phyloP scores from a whole-genome alignment of 2,888 invertebrate genomes.

The Lampropteryx suffumata region DNA sequence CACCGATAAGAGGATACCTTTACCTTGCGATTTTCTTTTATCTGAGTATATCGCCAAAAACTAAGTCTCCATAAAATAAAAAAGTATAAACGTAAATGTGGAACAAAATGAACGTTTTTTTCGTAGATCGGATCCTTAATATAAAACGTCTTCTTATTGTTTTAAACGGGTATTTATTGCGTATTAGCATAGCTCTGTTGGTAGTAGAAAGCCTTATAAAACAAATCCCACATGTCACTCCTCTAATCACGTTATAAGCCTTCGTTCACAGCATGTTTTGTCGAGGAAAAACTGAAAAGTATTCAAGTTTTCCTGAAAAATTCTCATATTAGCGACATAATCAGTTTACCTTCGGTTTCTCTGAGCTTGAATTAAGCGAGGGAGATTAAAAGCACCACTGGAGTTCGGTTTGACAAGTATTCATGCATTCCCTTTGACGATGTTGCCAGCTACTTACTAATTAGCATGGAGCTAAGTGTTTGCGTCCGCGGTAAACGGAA shows the following conservation, averaged over 20 bases:
- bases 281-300: slow-evolving; percentile 43
- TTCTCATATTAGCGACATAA: slow-evolving; percentile 73
- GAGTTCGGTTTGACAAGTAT: slow-evolving; percentile 75
- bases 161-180: too few relatives aligned
- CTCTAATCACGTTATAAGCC: slow-evolving; percentile 14
- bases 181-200: too few relatives aligned
- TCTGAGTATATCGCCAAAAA: too few relatives aligned
- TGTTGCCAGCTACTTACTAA: slow-evolving; percentile 79
- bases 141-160: too few relatives aligned
- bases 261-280: slow-evolving; percentile 21
- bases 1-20: too few relatives aligned
- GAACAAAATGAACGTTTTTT: too few relatives aligned
- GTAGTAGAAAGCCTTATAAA: background rate
- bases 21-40: too few relatives aligned
- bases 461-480: slow-evolving; percentile 81
- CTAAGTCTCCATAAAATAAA: too few relatives aligned
- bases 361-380: slow-evolving; percentile 72
- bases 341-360: slow-evolving; percentile 78
- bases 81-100: too few relatives aligned
- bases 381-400: slow-evolving; percentile 75
- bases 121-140: too few relatives aligned
- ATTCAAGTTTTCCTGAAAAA: slow-evolving; percentile 61
- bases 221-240: slow-evolving; percentile 15
- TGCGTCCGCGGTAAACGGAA: slow-evolving; percentile 81
- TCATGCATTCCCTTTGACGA: slow-evolving; percentile 83